A percentile compares a stretch with the other conserved stretches of the same genome.
Conservation (phyloP, 2,888 invertebrate species). For the Aphidius colemani region DNA sequence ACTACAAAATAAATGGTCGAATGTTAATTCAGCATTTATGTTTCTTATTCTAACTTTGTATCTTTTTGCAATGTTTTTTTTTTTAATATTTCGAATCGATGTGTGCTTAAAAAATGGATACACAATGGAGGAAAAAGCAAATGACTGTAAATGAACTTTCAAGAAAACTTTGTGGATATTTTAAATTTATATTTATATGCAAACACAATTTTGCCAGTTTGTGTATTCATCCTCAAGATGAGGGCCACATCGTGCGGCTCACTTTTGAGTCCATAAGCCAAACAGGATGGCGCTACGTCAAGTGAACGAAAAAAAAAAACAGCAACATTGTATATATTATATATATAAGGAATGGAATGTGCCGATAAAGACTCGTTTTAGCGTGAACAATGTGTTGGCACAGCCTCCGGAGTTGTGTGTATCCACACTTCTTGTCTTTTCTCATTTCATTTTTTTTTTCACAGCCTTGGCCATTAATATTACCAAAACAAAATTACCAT, state of each 20-base stretch:
- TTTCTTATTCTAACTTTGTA: too few species aligned
- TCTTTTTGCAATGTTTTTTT: too few species aligned
- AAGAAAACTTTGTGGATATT: background rate
- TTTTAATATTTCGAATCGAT: too few species aligned
- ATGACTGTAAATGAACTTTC: background rate
- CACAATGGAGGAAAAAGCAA: too few species aligned
- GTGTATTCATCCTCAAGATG: background rate
- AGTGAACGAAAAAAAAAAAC: background rate
- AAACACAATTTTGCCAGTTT: conserved; percentile 1
- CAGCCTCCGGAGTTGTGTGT: conserved; percentile 25
- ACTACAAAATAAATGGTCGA: too few species aligned
- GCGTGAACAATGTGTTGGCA: conserved; percentile 35
- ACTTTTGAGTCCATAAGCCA: conserved; percentile 32
- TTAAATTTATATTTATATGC: conserved; percentile 7
- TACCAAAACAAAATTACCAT: background rate
- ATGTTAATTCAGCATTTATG: too few species aligned
- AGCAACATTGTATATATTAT: background rate
- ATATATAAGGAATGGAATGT: background rate
- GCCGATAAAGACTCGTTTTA: conserved; percentile 30
- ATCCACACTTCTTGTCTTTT: conserved; percentile 20
- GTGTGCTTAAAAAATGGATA: too few species aligned
- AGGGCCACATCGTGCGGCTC: background rate
- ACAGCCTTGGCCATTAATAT: conserved; percentile 11
- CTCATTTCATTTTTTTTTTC: background rate
- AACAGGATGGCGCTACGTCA: conserved; percentile 32